Evolutionary conservation across 2,797 vertebrate genomes (phyloP).

Genomic region (Natrix natrix): DNA sequence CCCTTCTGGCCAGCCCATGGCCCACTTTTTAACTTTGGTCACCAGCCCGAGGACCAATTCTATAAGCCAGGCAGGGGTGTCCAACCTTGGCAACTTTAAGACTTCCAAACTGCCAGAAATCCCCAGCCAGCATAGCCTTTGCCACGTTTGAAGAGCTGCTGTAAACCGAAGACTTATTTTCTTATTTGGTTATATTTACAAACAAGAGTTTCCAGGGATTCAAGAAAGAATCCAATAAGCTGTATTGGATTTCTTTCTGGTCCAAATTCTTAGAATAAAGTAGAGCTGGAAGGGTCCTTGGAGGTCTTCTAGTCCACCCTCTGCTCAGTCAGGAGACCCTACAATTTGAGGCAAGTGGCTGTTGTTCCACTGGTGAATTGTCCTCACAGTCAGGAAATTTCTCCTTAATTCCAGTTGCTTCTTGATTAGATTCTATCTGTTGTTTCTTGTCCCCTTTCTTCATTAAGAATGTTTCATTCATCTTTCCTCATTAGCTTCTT

Average conservation of each 20-base stretch:
- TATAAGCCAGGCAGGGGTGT: neutral
- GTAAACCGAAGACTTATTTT: neutral
- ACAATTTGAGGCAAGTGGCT: neutral
- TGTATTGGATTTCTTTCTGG: neutral
- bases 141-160: neutral
- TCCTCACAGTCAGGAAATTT: neutral
- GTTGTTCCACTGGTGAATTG: neutral
- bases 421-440: neutral
- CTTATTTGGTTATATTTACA: neutral
- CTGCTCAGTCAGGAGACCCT: neutral
- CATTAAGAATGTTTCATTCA: neutral
- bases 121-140: neutral
- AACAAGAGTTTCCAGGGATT: neutral
- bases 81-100: neutral
- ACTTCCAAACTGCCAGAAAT: neutral
- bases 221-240: neutral
- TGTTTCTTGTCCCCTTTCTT: neutral
- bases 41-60: neutral
- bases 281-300: neutral
- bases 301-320: neutral
- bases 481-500: neutral
- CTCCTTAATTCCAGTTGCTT: neutral
- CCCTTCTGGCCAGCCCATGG: neutral
- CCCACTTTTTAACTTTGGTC: neutral
- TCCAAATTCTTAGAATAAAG: neutral